phyloP scores from a whole-genome alignment of 1,140 invertebrate genomes.

The Cryptotermes secundus region DNA sequence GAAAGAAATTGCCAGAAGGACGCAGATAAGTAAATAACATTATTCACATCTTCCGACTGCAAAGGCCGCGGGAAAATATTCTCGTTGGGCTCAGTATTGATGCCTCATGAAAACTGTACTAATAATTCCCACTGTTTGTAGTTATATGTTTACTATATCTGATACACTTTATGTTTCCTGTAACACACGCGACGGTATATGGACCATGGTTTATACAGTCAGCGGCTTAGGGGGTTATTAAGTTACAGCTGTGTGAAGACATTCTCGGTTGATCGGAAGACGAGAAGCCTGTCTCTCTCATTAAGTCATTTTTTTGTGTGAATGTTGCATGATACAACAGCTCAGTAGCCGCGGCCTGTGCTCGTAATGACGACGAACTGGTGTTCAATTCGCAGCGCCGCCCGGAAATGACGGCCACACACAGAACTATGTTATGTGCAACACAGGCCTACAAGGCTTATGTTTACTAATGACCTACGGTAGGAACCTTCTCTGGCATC shows the following conservation, averaged over 20 bases:
- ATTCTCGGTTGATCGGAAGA: neutral
- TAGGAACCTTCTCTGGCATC: no score
- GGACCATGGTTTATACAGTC: neutral
- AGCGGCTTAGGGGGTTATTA: neutral
- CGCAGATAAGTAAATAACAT: no score
- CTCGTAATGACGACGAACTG: neutral
- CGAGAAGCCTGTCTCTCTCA: neutral
- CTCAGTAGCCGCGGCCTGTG: neutral
- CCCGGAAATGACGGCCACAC: neutral
- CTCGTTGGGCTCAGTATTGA: no score
- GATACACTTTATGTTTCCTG: no score
- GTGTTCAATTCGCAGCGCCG: neutral
- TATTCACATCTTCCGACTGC: no score
- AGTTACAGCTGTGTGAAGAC: neutral
- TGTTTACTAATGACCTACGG: no score
- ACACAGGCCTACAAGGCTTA: neutral
- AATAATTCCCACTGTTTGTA: no score
- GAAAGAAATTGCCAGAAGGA: no score
- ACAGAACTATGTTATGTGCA: neutral
- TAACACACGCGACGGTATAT: no score
- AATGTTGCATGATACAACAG: neutral
- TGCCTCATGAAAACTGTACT: no score
- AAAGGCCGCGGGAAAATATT: no score
- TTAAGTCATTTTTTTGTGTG: constrained; percentile 10
- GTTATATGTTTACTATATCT: no score